Evolutionary conservation across 2,113 vertebrate genomes (phyloP).

Genomic region (Eptesicus fuscus): DNA sequence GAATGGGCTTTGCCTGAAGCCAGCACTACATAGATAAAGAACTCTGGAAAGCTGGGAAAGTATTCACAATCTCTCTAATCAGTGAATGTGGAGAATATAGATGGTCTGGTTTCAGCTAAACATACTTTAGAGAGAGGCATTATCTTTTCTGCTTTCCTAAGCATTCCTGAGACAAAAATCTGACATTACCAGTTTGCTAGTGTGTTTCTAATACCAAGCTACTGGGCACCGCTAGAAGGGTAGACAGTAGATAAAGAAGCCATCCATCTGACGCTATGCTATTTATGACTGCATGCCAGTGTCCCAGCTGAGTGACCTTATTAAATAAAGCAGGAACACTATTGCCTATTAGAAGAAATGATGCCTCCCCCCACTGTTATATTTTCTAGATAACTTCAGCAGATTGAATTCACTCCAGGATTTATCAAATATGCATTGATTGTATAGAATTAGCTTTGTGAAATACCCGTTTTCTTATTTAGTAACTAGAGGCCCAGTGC

Average conservation of each 20-base stretch:
- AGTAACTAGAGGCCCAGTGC: not conserved
- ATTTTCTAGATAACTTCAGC: not conserved
- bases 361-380: not conserved
- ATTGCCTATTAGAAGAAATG: not conserved
- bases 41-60: not conserved
- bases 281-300: not conserved
- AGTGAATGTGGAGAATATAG: not conserved
- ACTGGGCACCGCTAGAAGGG: not conserved
- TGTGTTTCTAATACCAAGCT: not conserved
- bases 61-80: conserved; percentile 6
- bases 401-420: not conserved
- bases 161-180: not conserved
- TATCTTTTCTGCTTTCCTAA: not conserved
- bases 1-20: not conserved
- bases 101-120: not conserved
- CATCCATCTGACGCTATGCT: not conserved
- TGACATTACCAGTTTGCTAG: not conserved
- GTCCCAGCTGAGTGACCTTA: not conserved
- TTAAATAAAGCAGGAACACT: not conserved
- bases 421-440: not conserved
- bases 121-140: not conserved
- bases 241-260: not conserved
- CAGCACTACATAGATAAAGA: not conserved
- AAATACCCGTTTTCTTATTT: conserved; percentile 7
- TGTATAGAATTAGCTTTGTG: not conserved